Evolutionary conservation across 2,797 vertebrate species (phyloP).

Genomic region (Lemur catta): DNA sequence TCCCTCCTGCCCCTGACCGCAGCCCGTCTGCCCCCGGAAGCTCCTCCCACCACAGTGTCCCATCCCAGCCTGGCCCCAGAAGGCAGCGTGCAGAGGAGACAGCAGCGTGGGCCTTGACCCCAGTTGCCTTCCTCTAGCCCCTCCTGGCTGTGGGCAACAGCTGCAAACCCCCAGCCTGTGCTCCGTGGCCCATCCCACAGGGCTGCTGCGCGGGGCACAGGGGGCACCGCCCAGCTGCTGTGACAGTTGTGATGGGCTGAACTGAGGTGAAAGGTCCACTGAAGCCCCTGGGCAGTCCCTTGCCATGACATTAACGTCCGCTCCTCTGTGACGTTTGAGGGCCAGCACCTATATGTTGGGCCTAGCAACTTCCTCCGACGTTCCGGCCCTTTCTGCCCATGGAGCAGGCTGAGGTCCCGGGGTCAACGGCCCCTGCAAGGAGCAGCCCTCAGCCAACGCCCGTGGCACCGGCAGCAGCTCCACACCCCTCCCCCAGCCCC

Average conservation of each 20-base stretch:
- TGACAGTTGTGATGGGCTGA: rapidly evolving
- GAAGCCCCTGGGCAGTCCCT: not conserved
- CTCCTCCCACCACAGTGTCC: too few relatives aligned
- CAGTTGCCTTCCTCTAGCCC: not conserved
- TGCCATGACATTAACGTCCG: not conserved
- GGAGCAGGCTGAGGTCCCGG: not conserved
- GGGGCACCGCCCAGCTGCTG: rapidly evolving
- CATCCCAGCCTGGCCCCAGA: rapidly evolving
- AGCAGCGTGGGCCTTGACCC: rapidly evolving
- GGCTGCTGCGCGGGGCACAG: rapidly evolving
- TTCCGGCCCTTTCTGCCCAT: rapidly evolving
- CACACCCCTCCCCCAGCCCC: rapidly evolving
- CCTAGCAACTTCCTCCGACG: not conserved
- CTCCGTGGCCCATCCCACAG: not conserved
- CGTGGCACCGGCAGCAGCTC: not conserved
- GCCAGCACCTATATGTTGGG: not conserved
- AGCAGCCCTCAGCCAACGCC: not conserved
- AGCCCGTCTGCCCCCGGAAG: not conserved
- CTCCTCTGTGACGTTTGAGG: not conserved
- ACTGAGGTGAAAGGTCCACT: rapidly evolving
- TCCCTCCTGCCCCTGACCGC: rapidly evolving
- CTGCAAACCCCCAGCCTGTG: rapidly evolving
- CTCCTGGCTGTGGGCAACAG: too few relatives aligned
- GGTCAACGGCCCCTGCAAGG: rapidly evolving
- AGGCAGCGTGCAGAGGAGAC: rapidly evolving